Evolutionary conservation across 2,888 invertebrate species (phyloP), one percentile per base, ranked within the genome.

Genomic region (Chalcis sispes): DNA sequence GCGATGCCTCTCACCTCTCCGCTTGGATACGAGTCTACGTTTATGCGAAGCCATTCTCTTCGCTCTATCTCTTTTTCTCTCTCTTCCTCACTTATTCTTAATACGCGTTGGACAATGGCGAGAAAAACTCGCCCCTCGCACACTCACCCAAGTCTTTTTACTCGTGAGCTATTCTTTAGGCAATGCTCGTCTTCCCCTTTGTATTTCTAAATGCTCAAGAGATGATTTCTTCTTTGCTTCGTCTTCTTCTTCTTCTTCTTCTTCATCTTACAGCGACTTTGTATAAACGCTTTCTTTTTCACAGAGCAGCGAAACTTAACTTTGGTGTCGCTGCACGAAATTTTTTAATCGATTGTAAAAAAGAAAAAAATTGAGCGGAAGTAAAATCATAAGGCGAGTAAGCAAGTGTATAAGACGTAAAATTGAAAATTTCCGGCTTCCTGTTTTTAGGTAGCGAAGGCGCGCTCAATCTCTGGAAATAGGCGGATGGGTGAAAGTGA

Each of bases 41-140:
- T 7, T 23, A 58, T 18, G 15, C 15, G 15, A n/a, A n/a, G n/a
- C n/a, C n/a, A n/a, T 36, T 36, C 27, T 36, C 36, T 36, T 4
- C 36, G 36, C 56, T 25, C 62, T 62, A n/a, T 62, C 61, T 61
- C 61, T 15, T 15, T 85, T 29, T 15, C 27, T 46, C 27, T 62
- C 61, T 42, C 29, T 58, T 27, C 85, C 83, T 83, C 42, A 13
- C 85, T 86, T 84, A 80, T 85, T 84, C 85, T 85, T 85, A 81
- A 83, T 84, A 85, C 83, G 82, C 83, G 80, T 85, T 79, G 85
- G 85, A 86, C 86, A 87, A 85, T 85, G 84, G 82, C 82, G 85
- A 84, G 85, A 85, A 42, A 84, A 83, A 81, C 32, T 64, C 72
- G 67, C 56, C 82, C 81, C 81, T 25, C 78, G n/a, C n/a, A n/a